Base-by-base conservation (phyloP, 2,113 vertebrate genomes). In the Chamaea fasciata region DNA sequence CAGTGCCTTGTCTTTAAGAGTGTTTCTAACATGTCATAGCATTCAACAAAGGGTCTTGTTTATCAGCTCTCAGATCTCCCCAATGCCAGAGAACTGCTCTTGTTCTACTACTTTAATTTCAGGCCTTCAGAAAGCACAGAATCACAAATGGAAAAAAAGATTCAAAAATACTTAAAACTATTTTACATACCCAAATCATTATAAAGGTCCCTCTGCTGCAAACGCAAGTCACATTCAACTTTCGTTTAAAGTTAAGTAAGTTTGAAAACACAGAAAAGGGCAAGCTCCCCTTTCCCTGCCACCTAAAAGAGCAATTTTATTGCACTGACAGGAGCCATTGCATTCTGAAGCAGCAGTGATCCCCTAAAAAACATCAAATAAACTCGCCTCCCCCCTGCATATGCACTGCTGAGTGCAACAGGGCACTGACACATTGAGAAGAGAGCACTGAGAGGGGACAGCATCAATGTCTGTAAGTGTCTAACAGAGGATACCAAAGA, bases 111-210 rank as follows among this genome's bases (percentile, higher is more conserved):
- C 22, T 41, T 73, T 6, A 44, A 30, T 26, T 44, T 55, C 13
- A 44, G 7, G 7, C 16, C 28, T 62, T 47, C 50, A 49, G 14
- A 53, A 42, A 1, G 4, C 59, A 49, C 10, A 42, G 15, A 71
- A 71, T 13, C 26, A 41, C 7, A 59, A 35, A 4, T 11, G 10
- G 1, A 15, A 30, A 52, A 62, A 39, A 30, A 22, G 4, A 26
- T 1, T 18, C 2, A 67, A 37, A 62, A 46, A 8, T 1, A 57
- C 4, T 35, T 0, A 0, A n/a, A 42, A 46, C 11, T 1, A 73
- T 33, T 63, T 52, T 10, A 71, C 47, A 19, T 1, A 0, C 4
- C 2, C 3, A 1, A 15, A 28, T 23, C 5, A 74, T 47, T 84
- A 59, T 35, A 59, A 64, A 85, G 27, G 3, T 53, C 20, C 13